These are phyloP conservation scores for Acyrthosiphon pisum DNA, from an alignment of 1,140 invertebrate genomes.

Conservation along the genomic window DNA sequence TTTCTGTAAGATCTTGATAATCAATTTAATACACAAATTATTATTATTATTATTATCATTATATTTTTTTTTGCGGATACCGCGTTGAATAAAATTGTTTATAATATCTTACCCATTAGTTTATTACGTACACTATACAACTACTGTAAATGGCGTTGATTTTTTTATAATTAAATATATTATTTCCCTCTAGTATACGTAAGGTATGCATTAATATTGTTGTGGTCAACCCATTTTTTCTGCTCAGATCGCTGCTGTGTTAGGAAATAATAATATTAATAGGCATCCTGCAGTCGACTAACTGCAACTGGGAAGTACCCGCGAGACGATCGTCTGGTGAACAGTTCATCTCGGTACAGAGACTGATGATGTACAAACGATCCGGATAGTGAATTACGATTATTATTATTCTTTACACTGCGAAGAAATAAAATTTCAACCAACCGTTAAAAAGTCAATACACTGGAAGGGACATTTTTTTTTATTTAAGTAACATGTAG, in stretches of 20 bases:
- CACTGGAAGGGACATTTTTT: not conserved
- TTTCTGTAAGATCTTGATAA: not conserved
- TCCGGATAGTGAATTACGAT: not conserved
- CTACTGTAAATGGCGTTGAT: not conserved
- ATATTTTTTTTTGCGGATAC: not conserved
- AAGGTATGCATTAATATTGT: not conserved
- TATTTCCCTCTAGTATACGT: not conserved
- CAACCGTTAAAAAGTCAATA: not conserved
- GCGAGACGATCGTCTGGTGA: not conserved
- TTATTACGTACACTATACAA: not conserved
- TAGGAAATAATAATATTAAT: not conserved
- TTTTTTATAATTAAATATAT: not conserved
- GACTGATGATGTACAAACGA: not conserved
- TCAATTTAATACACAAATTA: not conserved
- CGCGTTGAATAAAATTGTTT: no score
- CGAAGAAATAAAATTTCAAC: not conserved
- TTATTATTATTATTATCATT: not conserved
- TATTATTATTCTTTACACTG: not conserved
- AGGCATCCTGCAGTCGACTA: slow-evolving; percentile 4
- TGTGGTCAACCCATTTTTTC: not conserved
- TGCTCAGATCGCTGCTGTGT: not conserved
- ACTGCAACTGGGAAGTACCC: not conserved
- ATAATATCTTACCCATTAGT: not conserved
- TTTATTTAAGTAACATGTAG: not conserved
- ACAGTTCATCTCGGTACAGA: not conserved